phyloP scores from a whole-genome alignment of 2,113 vertebrate species.

The Crypturellus undulatus region DNA sequence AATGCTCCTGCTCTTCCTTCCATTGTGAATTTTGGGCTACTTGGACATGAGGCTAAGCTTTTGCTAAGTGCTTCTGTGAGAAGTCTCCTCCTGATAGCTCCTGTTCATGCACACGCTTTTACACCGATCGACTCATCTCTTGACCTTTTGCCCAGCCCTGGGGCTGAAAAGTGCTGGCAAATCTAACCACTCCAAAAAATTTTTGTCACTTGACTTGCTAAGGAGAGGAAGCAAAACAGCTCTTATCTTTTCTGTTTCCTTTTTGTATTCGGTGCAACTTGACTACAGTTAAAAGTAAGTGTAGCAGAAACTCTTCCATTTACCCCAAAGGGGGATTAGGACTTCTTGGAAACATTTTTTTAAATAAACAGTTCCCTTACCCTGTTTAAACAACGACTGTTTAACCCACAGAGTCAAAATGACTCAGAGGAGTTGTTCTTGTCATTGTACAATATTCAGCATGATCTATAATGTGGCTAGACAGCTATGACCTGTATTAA shows the following conservation, averaged over 20 bases:
- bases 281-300: background rate
- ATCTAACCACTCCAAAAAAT: background rate
- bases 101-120: background rate
- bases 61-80: background rate
- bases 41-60: background rate
- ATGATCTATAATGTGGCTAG: slow-evolving; percentile 20
- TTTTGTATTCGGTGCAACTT: background rate
- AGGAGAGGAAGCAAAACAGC: background rate
- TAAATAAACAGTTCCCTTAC: slow-evolving; percentile 32
- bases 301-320: background rate
- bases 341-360: slow-evolving; percentile 29
- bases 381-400: slow-evolving; percentile 23
- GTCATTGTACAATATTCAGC: slow-evolving; percentile 34
- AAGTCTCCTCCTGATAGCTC: background rate
- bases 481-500: slow-evolving; percentile 43
- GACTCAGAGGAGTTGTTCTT: slow-evolving; percentile 38
- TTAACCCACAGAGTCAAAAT: slow-evolving; percentile 33
- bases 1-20: background rate
- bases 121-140: background rate
- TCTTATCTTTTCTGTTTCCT: background rate
- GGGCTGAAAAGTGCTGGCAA: background rate
- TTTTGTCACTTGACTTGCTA: background rate
- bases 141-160: background rate
- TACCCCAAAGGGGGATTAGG: slow-evolving; percentile 15
- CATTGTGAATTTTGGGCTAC: background rate